Conservation (phyloP, 2,888 invertebrate genomes). For the Rotaria macrura region DNA sequence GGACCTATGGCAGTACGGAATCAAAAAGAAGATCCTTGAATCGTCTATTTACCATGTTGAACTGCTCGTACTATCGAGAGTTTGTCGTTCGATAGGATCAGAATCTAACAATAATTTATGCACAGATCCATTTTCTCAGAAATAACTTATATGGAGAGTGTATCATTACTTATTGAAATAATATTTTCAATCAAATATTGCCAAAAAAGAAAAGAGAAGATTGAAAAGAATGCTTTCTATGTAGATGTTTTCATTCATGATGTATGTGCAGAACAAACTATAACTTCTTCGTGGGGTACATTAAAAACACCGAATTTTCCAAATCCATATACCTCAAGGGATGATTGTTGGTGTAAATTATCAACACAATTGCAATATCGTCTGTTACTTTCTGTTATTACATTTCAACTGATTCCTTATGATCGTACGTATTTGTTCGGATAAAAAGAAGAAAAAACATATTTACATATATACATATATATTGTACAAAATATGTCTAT, state of each 20-base stretch:
- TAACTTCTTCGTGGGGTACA: slow-evolving; percentile 27
- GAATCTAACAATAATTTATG: too few species aligned
- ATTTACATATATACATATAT: background rate
- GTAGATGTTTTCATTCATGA: slow-evolving; percentile 25
- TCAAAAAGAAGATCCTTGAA: too few species aligned
- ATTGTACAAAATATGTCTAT: background rate
- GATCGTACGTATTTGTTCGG: slow-evolving; percentile 12
- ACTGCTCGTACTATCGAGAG: too few species aligned
- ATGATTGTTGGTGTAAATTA: slow-evolving; percentile 34
- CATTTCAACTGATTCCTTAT: slow-evolving; percentile 31
- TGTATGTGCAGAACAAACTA: slow-evolving; percentile 19
- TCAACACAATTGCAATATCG: slow-evolving; percentile 27
- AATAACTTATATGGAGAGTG: too few species aligned
- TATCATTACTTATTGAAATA: too few species aligned
- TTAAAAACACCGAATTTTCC: slow-evolving; percentile 33
- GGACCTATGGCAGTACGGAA: too few species aligned
- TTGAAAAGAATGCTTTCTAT: too few species aligned
- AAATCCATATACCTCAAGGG: slow-evolving; percentile 24
- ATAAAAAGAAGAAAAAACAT: background rate
- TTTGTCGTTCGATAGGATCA: too few species aligned
- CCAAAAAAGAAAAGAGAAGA: too few species aligned
- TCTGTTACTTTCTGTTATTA: slow-evolving; percentile 31
- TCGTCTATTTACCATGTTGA: too few species aligned
- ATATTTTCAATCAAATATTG: too few species aligned
- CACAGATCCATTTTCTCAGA: too few species aligned